Percentiles rank a stretch among this genome's conserved stretches.
Conservation (phyloP, 2,113 vertebrate genomes). For the Sapayoa aenigma region DNA sequence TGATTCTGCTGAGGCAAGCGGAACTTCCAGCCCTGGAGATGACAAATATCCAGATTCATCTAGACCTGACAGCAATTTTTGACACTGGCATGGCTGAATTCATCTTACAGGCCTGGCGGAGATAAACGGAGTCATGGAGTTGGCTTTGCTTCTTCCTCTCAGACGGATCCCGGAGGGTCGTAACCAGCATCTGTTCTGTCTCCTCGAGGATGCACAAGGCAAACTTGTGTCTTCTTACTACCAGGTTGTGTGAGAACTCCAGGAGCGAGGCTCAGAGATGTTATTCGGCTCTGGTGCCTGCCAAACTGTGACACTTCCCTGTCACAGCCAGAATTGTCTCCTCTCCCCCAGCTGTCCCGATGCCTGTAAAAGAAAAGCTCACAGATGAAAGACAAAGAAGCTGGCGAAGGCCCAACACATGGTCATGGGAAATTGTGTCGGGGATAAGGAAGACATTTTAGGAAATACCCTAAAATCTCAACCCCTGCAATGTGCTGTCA, state of each 20-base stretch:
- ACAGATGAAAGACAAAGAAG: not conserved
- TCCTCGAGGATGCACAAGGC: not conserved
- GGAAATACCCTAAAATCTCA: not conserved
- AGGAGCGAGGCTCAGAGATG: not conserved
- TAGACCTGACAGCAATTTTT: not conserved
- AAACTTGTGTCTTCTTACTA: not conserved
- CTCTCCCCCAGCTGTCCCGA: not conserved
- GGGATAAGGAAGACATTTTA: not conserved
- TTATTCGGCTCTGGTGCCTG: not conserved
- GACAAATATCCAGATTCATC: not conserved
- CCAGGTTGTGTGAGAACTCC: not conserved
- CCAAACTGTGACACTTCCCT: not conserved
- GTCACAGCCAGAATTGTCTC: not conserved
- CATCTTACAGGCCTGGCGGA: not conserved
- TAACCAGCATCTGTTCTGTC: not conserved
- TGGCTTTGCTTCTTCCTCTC: slow-evolving; percentile 24
- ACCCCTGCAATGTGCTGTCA: not conserved
- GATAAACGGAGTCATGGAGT: not conserved
- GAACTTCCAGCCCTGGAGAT: not conserved
- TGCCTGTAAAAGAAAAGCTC: not conserved
- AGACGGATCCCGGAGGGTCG: not conserved
- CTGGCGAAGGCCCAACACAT: not conserved
- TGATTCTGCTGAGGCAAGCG: not conserved
- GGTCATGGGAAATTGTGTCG: not conserved
- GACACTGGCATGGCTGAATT: not conserved